A percentile compares a stretch with the other conserved stretches of the same genome.
Conservation (phyloP, 2,113 vertebrate genomes). For the Trichechus manatus region DNA sequence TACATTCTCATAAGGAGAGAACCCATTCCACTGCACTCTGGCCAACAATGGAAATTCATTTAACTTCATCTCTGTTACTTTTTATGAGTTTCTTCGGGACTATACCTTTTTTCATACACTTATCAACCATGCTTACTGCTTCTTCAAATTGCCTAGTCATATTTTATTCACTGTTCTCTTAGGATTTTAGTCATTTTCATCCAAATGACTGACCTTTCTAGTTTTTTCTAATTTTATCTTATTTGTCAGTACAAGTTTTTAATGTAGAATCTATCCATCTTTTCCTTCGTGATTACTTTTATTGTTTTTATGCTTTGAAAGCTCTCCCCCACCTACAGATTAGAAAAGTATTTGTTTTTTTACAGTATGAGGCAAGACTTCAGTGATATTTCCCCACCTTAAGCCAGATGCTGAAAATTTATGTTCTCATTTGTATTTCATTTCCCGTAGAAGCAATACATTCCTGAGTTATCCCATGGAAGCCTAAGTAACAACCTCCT, state of each 20-base stretch:
- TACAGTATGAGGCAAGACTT: not conserved
- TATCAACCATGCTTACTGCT: not conserved
- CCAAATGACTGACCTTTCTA: not conserved
- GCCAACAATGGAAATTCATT: not conserved
- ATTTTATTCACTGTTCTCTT: not conserved
- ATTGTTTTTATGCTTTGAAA: not conserved
- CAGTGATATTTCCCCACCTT: not conserved
- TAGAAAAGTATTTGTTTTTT: constrained; percentile 32
- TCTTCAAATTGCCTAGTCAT: not conserved
- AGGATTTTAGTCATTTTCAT: not conserved
- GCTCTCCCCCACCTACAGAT: not conserved
- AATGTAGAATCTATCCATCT: not conserved
- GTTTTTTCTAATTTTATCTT: not conserved
- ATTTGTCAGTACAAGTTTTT: not conserved
- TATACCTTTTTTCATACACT: not conserved
- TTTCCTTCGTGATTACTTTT: not conserved
- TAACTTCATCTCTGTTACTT: not conserved
- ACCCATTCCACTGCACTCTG: not conserved
- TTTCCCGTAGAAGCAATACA: not conserved
- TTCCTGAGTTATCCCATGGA: not conserved
- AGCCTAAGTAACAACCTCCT: not conserved
- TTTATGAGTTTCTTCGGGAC: not conserved
- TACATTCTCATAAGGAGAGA: not conserved
- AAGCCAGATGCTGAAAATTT: not conserved
- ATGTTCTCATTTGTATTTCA: not conserved